phyloP scores from a whole-genome alignment of 35 echinoderm and acorn worm species.

The Antedon bifida region DNA sequence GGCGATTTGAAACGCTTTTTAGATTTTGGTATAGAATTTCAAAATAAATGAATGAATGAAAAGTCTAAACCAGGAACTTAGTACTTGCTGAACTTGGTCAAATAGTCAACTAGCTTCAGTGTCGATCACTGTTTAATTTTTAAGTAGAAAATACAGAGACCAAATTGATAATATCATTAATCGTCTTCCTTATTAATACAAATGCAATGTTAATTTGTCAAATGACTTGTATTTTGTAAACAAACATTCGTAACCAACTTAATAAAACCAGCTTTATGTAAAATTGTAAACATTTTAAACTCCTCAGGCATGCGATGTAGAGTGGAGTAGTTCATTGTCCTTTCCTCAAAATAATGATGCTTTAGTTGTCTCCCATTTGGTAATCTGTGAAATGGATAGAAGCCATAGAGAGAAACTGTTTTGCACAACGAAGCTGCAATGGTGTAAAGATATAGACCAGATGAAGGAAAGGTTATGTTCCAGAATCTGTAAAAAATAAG shows the following conservation, averaged over 20 bases:
- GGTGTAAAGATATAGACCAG: slow-evolving; percentile 12
- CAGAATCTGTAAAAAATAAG: background rate
- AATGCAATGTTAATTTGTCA: no score
- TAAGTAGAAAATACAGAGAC: no score
- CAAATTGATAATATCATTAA: no score
- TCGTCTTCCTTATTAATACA: no score
- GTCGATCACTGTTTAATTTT: no score
- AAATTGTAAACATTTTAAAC: background rate
- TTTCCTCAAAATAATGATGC: slow-evolving; percentile 22
- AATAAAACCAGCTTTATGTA: background rate
- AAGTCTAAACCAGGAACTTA: no score
- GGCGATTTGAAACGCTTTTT: no score
- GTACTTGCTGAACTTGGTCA: no score
- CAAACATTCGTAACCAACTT: background rate
- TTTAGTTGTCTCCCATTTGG: background rate
- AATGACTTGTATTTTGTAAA: background rate
- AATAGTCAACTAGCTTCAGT: no score
- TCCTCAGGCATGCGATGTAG: slow-evolving; percentile 14
- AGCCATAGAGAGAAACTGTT: slow-evolving; percentile 4
- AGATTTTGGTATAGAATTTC: no score
- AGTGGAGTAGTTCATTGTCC: background rate
- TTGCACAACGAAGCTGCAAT: slow-evolving; percentile 11
- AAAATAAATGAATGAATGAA: no score
- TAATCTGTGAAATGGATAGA: slow-evolving; percentile 18
- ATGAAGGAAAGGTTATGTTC: background rate